Evolutionary conservation across 1,140 invertebrate species (phyloP).

Genomic region (Proctacanthus coquilletti): DNA sequence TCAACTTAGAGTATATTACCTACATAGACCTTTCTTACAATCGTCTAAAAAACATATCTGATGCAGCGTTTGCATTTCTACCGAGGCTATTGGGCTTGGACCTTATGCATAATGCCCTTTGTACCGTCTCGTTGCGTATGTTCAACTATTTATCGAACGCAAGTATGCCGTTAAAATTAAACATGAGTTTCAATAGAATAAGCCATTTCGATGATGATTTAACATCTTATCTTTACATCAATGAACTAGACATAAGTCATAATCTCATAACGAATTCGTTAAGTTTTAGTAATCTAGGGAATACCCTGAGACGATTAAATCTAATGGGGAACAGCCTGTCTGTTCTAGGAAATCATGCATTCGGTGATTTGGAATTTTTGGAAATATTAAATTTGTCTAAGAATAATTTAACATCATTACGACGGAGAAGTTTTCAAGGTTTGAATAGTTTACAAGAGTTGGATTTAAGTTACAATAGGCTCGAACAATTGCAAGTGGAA

Average conservation of each 20-base stretch:
- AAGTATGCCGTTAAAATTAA: constrained; percentile 43
- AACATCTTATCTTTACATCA: constrained; percentile 36
- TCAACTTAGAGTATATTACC: constrained; percentile 46
- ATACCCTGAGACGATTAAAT: constrained; percentile 45
- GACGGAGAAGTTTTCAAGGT: constrained; percentile 57
- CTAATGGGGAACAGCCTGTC: constrained; percentile 59
- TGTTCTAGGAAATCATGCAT: constrained; percentile 50
- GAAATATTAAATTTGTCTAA: constrained; percentile 58
- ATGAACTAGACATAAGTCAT: constrained; percentile 52
- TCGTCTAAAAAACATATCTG: constrained; percentile 41
- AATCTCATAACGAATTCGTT: constrained; percentile 51
- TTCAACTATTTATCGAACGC: constrained; percentile 48
- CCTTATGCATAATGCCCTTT: constrained; percentile 53
- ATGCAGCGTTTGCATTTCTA: constrained; percentile 47
- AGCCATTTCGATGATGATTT: constrained; percentile 39
- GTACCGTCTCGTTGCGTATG: constrained; percentile 44
- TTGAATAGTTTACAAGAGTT: constrained; percentile 56
- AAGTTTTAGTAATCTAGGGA: constrained; percentile 41
- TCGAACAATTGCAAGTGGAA: constrained; percentile 60
- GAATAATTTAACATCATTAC: constrained; percentile 55
- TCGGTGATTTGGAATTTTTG: constrained; percentile 48
- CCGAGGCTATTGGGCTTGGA: constrained; percentile 51
- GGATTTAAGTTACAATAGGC: constrained; percentile 61
- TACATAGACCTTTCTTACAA: constrained; percentile 55
- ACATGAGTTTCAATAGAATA: constrained; percentile 54